Conservation (phyloP, 1,140 invertebrate species). For the Platyscapa corneri region DNA sequence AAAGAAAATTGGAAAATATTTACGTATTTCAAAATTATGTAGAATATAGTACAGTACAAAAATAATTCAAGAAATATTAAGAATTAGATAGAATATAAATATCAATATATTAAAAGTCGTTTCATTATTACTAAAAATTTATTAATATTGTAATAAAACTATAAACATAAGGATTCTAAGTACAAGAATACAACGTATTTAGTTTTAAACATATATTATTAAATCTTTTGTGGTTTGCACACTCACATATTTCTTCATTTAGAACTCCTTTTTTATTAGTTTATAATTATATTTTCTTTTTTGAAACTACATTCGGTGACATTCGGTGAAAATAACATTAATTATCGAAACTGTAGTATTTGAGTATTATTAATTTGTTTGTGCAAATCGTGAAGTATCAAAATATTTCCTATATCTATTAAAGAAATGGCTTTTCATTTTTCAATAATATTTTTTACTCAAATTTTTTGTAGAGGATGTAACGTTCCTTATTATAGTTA, state of each 20-base stretch:
- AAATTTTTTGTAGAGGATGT: conserved; percentile 33
- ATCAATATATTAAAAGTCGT: neutral
- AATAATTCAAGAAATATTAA: neutral
- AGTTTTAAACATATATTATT: conserved; percentile 74
- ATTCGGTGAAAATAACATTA: conserved; percentile 68
- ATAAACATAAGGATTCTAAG: neutral
- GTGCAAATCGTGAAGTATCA: conserved; percentile 72
- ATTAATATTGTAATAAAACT: neutral
- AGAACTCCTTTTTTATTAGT: conserved; percentile 53
- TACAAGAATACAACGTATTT: conserved; percentile 49
- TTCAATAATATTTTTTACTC: conserved; percentile 43
- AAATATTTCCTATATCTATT: conserved; percentile 69
- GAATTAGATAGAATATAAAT: neutral
- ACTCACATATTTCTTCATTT: conserved; percentile 62
- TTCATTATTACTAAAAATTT: neutral
- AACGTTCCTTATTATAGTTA: conserved; percentile 2
- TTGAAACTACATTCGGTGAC: conserved; percentile 67
- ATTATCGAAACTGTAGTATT: conserved; percentile 63
- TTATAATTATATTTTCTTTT: conserved; percentile 61
- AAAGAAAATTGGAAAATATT: too few species aligned
- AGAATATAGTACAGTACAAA: too few species aligned
- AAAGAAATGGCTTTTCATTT: conserved; percentile 44
- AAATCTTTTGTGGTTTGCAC: conserved; percentile 68
- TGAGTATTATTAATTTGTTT: conserved; percentile 60
- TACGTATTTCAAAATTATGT: too few species aligned